phyloP scores from a whole-genome alignment of 2,888 invertebrate species.

The Plagiodera versicolora region DNA sequence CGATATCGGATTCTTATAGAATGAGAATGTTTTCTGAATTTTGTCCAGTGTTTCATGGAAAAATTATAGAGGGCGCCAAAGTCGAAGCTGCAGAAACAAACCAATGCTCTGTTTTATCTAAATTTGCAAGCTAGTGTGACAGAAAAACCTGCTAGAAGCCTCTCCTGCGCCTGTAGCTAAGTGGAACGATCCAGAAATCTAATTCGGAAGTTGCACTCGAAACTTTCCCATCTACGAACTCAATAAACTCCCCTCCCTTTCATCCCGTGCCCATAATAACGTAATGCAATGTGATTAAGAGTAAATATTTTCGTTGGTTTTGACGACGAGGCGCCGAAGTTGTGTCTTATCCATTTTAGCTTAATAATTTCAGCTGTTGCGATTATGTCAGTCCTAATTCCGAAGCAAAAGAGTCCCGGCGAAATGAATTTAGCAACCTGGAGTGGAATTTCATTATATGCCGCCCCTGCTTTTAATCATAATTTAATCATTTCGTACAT shows the following conservation, averaged over 20 bases:
- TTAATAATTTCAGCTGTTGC: conserved; percentile 31
- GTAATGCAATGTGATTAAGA: conserved; percentile 14
- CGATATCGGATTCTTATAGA: no score
- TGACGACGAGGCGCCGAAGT: not conserved
- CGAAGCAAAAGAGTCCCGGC: conserved; percentile 19
- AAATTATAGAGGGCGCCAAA: no score
- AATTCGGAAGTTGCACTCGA: not conserved
- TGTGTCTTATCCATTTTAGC: conserved; percentile 29
- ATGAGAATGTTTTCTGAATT: no score
- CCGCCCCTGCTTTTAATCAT: conserved; percentile 40
- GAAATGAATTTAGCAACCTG: conserved; percentile 37
- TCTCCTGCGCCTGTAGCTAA: not conserved
- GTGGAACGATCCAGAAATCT: not conserved
- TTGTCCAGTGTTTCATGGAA: no score
- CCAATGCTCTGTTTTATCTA: no score
- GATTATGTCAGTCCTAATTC: conserved; percentile 32
- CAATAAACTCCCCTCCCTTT: no score
- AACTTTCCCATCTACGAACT: not conserved
- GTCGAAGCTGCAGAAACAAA: no score
- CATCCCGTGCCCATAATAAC: conserved; percentile 2
- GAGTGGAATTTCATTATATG: conserved; percentile 41
- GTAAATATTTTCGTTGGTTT: conserved; percentile 18
- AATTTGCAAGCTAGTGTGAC: no score
- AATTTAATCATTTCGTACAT: conserved; percentile 44
- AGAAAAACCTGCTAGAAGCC: no score